Conservation (phyloP, 92 coral and sea anemone species). For the Bergia puertoricense region DNA sequence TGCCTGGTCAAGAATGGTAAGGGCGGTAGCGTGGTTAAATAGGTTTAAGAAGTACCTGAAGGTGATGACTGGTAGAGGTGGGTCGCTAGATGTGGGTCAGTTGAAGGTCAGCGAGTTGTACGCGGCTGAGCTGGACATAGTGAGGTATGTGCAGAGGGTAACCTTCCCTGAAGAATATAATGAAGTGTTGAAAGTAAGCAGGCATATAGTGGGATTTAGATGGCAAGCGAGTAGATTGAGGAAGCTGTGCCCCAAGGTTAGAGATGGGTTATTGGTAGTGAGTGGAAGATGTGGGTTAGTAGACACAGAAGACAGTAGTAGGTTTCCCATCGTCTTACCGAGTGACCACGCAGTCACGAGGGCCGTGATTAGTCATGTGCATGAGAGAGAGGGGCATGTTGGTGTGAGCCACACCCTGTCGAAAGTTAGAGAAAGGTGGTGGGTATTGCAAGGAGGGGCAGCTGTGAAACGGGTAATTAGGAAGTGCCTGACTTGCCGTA, state of each 20-base stretch:
- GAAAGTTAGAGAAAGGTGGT: not conserved
- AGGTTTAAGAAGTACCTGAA: not conserved
- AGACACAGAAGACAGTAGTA: not conserved
- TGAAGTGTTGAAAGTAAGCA: not conserved
- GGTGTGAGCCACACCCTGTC: too few species aligned
- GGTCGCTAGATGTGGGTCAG: not conserved
- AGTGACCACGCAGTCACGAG: not conserved
- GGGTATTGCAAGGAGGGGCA: not conserved
- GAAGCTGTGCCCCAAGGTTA: not conserved
- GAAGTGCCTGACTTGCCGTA: not conserved
- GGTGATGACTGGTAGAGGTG: not conserved
- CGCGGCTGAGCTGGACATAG: not conserved
- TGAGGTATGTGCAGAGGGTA: not conserved
- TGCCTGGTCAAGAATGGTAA: too few species aligned
- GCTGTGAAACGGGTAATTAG: not conserved
- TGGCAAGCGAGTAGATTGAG: not conserved
- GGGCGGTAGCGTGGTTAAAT: not conserved
- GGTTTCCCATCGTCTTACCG: not conserved
- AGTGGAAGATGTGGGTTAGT: not conserved
- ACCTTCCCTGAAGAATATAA: not conserved
- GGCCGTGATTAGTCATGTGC: not conserved
- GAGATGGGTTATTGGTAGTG: not conserved
- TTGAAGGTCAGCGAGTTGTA: too few species aligned
- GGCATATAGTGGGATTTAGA: not conserved
- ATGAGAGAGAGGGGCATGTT: not conserved